Conservation (phyloP, 2,113 vertebrate genomes). For the Tragulus kanchil region DNA sequence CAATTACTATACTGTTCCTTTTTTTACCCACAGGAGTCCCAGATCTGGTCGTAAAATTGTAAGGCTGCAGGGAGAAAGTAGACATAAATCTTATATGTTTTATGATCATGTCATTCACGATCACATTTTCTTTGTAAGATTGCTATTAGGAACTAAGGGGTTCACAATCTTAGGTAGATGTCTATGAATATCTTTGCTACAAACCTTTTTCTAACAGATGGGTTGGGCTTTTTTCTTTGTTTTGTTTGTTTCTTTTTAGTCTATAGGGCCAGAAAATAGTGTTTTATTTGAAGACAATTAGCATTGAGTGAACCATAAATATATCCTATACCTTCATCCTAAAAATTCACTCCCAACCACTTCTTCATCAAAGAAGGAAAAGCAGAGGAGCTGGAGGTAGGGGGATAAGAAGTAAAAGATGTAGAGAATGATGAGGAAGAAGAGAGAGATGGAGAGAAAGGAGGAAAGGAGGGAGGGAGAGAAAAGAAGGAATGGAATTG, state of each 20-base stretch:
- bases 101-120: background rate
- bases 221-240: background rate
- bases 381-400: background rate
- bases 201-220: background rate
- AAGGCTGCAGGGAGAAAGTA: background rate
- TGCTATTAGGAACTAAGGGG: background rate
- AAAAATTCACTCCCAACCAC: background rate
- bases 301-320: background rate
- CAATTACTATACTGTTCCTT: background rate
- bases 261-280: background rate
- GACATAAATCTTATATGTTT: background rate
- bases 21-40: background rate
- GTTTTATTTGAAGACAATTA: conserved; percentile 17
- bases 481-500: fast-evolving
- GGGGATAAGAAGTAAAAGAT: fast-evolving
- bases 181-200: background rate
- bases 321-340: background rate
- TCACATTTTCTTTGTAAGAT: background rate
- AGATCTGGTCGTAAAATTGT: conserved; percentile 52
- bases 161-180: background rate
- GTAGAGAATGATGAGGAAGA: background rate
- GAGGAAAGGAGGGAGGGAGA: fast-evolving
- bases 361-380: background rate
- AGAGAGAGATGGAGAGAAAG: fast-evolving
- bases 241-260: background rate